A percentile compares a stretch with the other conserved stretches of the same genome.
These are phyloP conservation scores for Drosophila nigromelanica DNA, from an alignment of 1,140 invertebrate genomes.

Conservation along the genomic window DNA sequence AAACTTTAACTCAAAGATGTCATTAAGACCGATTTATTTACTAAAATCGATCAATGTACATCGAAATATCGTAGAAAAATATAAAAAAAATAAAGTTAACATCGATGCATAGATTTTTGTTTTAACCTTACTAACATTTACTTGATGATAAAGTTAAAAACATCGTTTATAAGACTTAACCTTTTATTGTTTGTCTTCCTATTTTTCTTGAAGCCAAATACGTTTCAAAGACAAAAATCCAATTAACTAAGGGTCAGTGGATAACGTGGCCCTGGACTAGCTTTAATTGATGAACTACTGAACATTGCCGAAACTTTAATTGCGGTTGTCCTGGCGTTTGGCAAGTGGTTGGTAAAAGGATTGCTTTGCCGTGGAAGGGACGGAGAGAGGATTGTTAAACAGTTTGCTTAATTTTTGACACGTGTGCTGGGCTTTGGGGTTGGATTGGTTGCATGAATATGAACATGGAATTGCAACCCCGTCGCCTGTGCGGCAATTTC, in stretches of 20 bases:
- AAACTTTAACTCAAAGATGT: no score
- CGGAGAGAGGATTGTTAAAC: constrained; percentile 53
- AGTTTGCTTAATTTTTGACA: constrained; percentile 73
- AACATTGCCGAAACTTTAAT: constrained; percentile 5
- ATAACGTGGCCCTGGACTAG: background rate
- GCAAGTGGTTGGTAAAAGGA: background rate
- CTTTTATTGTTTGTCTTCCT: no score
- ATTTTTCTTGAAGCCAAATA: no score
- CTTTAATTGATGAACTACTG: background rate
- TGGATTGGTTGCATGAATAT: constrained; percentile 40
- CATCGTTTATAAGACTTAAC: no score
- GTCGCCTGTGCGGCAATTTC: constrained; percentile 28
- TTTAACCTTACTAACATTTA: no score
- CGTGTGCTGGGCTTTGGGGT: constrained; percentile 44
- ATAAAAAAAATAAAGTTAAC: no score
- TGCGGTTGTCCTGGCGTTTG: background rate
- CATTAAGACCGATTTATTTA: no score
- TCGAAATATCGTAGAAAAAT: no score
- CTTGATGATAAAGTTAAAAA: no score
- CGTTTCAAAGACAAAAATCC: background rate
- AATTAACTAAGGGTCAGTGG: background rate
- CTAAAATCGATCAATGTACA: no score
- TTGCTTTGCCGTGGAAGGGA: background rate
- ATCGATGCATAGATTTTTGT: no score
- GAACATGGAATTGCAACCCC: constrained; percentile 34